phyloP scores from a whole-genome alignment of 2,113 vertebrate species.

The Scatophagus argus region DNA sequence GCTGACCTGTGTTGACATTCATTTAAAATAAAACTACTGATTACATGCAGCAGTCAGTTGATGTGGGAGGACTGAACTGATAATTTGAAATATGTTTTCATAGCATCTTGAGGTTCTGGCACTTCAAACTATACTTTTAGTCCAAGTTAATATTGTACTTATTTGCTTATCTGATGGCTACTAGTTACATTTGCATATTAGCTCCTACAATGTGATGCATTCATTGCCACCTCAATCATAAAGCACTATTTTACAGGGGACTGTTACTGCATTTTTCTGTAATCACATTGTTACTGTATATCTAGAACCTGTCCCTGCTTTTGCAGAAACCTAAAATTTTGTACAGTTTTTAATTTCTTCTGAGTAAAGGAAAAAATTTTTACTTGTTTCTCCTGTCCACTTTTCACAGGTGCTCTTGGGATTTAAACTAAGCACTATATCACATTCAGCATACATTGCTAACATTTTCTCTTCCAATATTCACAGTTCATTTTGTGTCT shows the following conservation, averaged over 20 bases:
- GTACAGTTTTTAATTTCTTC: not conserved
- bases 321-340: not conserved
- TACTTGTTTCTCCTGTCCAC: not conserved
- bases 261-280: not conserved
- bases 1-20: slow-evolving; percentile 8
- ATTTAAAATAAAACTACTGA: slow-evolving; percentile 24
- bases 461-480: not conserved
- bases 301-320: not conserved
- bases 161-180: not conserved
- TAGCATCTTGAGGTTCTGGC: not conserved
- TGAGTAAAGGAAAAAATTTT: not conserved
- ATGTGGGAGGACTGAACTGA: not conserved
- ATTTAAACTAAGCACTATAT: not conserved
- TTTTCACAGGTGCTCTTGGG: not conserved
- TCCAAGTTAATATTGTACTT: not conserved
- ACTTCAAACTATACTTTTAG: not conserved
- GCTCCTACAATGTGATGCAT: not conserved
- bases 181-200: not conserved
- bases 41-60: slow-evolving; percentile 4
- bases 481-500: no score
- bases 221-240: not conserved
- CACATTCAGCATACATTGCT: no score
- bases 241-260: not conserved
- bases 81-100: not conserved
- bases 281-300: no score